Evolutionary conservation across 2,888 invertebrate species (phyloP), one percentile per base, ranked within the genome.

Genomic region (Hoplodrina ambigua): DNA sequence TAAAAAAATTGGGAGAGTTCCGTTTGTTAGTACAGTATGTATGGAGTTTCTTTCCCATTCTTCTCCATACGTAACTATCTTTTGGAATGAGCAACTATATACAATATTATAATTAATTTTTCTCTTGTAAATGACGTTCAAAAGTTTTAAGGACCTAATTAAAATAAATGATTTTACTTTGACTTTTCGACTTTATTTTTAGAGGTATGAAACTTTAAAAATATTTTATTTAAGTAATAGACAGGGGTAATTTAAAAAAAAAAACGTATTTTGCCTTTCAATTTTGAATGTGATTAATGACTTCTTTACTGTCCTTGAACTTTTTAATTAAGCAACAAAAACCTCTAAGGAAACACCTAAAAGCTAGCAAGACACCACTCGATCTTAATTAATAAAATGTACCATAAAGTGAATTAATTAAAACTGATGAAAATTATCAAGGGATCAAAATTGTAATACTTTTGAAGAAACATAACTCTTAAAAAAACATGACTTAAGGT

Each of bases 381-480:
- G 6, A 41, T 73, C 37, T 66, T 59, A 44, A 54, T 74, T 74
- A 49, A 55, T 55, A 66, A 53, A 72, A 73, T 49, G 30, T 46
- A 15, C 19, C 25, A 10, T 49, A 25, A 54, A 53, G 17, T 15
- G 5, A 46, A 17, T 15, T 46, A 46, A 46, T 46, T 46, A 46
- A 46, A 46, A 46, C 17, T 46, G 74, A 33, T 30, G 44, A 74
- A 72, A 67, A 46, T 30, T 59, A 13, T 46, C 25, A 44, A 25
- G 19, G 44, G 19, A 74, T 41, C 8, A 25, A 66, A 66, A 50
- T 74, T 41, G 25, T 68, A 33, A 46, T 15, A 56, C 7, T 4
- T n/a, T 57, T 20, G 17, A 50, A 33, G 33, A 44, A 69, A 69
- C 15, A 20, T 33, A 37, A 19, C 50, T 33, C 4, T 49, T 44